These are phyloP conservation scores for Entosphenus tridentatus DNA, from an alignment of 2,113 vertebrate genomes.

Conservation along the genomic window DNA sequence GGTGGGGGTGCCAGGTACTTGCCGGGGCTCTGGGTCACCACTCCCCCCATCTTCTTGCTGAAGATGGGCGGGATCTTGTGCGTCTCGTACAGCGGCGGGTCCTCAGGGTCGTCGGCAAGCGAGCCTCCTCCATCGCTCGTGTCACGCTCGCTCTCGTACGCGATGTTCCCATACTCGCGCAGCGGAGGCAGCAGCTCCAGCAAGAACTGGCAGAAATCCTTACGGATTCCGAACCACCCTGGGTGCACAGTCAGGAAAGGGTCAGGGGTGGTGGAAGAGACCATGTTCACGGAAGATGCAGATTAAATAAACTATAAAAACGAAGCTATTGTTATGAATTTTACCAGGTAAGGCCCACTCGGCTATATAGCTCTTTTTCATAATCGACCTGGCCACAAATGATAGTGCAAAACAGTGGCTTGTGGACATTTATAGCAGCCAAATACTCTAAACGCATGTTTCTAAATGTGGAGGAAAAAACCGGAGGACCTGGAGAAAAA, in stretches of 20 bases:
- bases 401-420: too few species aligned
- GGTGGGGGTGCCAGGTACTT: slow-evolving; percentile 80
- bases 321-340: too few species aligned
- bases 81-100: slow-evolving; percentile 50
- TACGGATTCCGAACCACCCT: slow-evolving; percentile 99
- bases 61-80: slow-evolving; percentile 88
- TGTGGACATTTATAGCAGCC: too few species aligned
- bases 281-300: too few species aligned
- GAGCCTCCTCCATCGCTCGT: slow-evolving; percentile 19
- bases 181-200: slow-evolving; percentile 86
- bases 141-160: slow-evolving; percentile 76
- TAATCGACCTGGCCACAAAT: too few species aligned
- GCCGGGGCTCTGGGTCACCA: slow-evolving; percentile 88
- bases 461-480: too few species aligned
- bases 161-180: slow-evolving; percentile 87
- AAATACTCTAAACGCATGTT: too few species aligned
- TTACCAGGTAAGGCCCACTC: too few species aligned
- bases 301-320: too few species aligned
- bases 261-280: too few species aligned
- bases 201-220: slow-evolving; percentile 95
- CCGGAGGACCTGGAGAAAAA: too few species aligned
- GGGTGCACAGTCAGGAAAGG: slow-evolving; percentile 9
- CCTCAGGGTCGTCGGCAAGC: slow-evolving; percentile 39
- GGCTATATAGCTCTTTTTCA: too few species aligned
- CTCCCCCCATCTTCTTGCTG: slow-evolving; percentile 64